A percentile compares a stretch with the other conserved stretches of the same genome.
phyloP scores from a whole-genome alignment of 37 sponge, comb jelly and placozoan species.

The Ephydatia muelleri region DNA sequence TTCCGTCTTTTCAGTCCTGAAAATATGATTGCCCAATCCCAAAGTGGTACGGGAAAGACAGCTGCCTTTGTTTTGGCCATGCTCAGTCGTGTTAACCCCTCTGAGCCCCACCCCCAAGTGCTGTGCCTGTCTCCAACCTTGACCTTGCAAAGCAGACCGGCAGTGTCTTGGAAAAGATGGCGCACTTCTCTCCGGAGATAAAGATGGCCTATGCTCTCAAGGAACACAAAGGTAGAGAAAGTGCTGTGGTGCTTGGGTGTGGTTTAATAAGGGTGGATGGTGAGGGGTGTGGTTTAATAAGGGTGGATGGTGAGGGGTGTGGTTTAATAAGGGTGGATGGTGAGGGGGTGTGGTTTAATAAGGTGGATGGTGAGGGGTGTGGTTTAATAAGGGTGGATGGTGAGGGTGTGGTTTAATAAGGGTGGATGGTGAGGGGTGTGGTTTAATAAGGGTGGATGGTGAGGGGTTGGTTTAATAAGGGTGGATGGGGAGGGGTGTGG shows the following conservation, averaged over 20 bases:
- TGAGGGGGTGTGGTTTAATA: not conserved
- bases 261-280: not conserved
- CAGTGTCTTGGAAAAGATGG: conserved; percentile 76
- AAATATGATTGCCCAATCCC: conserved; percentile 95
- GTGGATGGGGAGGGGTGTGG: no score
- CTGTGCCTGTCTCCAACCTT: conserved; percentile 91
- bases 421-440: no score
- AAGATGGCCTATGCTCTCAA: conserved; percentile 75
- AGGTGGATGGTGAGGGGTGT: no score
- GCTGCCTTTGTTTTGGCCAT: conserved; percentile 94
- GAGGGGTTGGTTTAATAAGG: no score
- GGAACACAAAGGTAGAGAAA: conserved; percentile 75
- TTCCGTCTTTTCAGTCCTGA: no score
- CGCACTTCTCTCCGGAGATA: conserved; percentile 64
- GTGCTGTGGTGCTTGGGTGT: no score
- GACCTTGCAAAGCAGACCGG: conserved; percentile 94
- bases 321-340: not conserved
- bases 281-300: conserved; percentile 13
- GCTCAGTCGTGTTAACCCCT: conserved; percentile 76
- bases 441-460: no score
- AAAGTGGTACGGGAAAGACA: conserved; percentile 97
- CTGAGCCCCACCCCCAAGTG: conserved; percentile 75
- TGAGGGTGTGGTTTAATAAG: no score
- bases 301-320: not conserved
- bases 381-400: no score